Percentiles rank a stretch among this genome's conserved stretches.
phyloP scores from a whole-genome alignment of 1,140 invertebrate genomes.

The Planococcus citri region DNA sequence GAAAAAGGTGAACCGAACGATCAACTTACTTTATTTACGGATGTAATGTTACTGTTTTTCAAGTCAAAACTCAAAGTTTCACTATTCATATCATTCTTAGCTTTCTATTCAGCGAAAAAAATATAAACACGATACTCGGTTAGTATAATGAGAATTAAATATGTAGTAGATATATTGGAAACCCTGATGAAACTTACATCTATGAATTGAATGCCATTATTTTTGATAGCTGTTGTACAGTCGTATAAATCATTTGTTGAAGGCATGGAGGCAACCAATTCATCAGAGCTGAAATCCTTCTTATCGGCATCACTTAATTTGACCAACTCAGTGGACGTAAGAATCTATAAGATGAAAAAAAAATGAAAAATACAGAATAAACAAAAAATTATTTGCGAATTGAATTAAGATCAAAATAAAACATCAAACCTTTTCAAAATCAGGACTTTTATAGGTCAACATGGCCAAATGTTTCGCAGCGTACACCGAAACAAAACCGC shows the following conservation, averaged over 20 bases:
- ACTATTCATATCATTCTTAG: not conserved
- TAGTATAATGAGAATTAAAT: no score
- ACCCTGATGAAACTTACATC: constrained; percentile 15
- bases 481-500: not conserved
- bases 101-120: not conserved
- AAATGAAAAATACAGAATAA: not conserved
- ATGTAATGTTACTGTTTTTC: not conserved
- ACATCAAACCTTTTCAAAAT: not conserved
- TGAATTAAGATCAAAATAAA: not conserved
- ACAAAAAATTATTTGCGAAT: not conserved
- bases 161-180: no score
- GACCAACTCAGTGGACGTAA: not conserved
- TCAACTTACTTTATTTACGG: constrained; percentile 15
- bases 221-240: not conserved
- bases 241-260: not conserved
- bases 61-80: not conserved
- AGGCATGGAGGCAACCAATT: not conserved
- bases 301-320: not conserved
- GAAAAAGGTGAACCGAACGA: not conserved
- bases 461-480: not conserved
- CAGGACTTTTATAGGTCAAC: not conserved
- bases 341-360: not conserved
- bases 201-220: not conserved
- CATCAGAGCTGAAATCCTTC: no score
- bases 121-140: no score